These are phyloP conservation scores for Bambusicola thoracicus DNA, from an alignment of 2,113 vertebrate genomes.

Conservation along the genomic window DNA sequence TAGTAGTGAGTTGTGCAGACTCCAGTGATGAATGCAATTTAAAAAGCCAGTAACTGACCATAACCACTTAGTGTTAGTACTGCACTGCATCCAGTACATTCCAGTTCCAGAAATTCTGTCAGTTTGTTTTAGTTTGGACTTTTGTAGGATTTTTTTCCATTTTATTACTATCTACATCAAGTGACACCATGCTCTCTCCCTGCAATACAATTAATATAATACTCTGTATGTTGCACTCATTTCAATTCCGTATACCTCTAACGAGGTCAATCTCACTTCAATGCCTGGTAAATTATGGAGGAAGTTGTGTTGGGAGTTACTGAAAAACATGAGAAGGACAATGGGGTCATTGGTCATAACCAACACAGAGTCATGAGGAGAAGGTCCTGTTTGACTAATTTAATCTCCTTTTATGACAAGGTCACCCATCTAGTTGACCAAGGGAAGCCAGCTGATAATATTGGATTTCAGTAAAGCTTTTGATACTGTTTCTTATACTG, in stretches of 20 bases:
- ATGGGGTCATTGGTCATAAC: no score
- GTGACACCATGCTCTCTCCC: not conserved
- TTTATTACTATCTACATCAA: not conserved
- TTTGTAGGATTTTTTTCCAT: not conserved
- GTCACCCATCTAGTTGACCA: no score
- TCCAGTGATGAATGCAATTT: not conserved
- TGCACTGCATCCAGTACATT: not conserved
- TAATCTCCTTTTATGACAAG: no score
- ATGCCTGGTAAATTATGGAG: no score
- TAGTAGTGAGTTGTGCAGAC: not conserved
- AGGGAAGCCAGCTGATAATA: no score
- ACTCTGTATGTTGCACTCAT: not conserved
- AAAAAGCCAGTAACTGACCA: not conserved
- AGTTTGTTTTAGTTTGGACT: not conserved
- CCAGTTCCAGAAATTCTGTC: not conserved
- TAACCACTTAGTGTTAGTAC: not conserved
- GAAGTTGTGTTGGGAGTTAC: no score
- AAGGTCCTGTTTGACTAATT: no score
- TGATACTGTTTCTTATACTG: no score
- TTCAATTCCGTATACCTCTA: not conserved
- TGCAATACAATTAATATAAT: not conserved
- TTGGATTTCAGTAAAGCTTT: no score
- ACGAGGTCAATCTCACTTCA: not conserved
- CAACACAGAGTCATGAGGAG: no score
- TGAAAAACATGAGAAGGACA: no score